Evolutionary conservation across 2,113 vertebrate species (phyloP), one percentile per base, ranked within the genome.

Genomic region (Centropristis striata): DNA sequence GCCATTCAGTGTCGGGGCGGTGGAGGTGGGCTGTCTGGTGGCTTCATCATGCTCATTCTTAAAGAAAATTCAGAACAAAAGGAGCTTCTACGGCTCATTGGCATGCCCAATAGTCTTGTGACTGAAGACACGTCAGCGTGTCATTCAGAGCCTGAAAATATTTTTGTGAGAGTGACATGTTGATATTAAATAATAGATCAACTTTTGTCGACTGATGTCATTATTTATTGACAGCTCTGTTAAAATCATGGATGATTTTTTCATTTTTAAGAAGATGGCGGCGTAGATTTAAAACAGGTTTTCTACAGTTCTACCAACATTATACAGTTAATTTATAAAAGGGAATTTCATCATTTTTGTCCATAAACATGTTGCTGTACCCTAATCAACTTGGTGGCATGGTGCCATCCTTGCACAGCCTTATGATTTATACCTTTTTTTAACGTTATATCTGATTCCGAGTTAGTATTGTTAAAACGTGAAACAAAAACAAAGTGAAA

Each of bases 1-100:
- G 75, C 65, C 85, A 78, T 74, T 94, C 88, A 90, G 84, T 63
- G 82, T 63, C 61, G 44, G 78, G 79, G 70, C 81, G 72, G 73
- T 41, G 65, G 71, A 75, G 88, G 77, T 84, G 63, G 83, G 68
- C 85, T 70, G 88, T 86, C 84, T 80, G 60, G 69, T 75, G 85
- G 77, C 57, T 86, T 61, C 78, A 54, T 71, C 66, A 37, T 80
- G 70, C 76, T 86, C 68, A 63, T 75, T 54, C 47, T 81, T 76
- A 67, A 77, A 66, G 50, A 65, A 69, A 75, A 77, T 73, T 72
- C 5, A 15, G 46, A 71, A 74, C 67, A 90, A 66, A 63, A 25
- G 55, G 28, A 58, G 61, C 53, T 53, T 67, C 20, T 67, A 49
- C n/a, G 21, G 28, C 64, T 81, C 55, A 57, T 8, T 72, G 66